Evolutionary conservation across 2,888 invertebrate species (phyloP).

Genomic region (Thymelicus acteon): DNA sequence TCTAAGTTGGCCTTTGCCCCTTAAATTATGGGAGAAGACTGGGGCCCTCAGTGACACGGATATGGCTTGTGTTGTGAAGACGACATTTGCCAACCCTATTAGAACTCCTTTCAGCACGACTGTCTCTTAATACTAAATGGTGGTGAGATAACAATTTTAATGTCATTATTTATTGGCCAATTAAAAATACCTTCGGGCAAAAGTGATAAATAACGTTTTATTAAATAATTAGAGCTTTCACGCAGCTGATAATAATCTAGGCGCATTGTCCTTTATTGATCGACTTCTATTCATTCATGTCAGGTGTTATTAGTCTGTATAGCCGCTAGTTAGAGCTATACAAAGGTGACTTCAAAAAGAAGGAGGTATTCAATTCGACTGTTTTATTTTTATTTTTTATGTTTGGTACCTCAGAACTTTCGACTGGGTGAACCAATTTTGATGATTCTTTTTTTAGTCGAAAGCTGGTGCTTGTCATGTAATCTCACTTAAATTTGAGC

Average conservation of each 20-base stretch:
- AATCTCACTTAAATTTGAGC: no score
- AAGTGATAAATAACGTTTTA: slow-evolving; percentile 28
- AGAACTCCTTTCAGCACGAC: not conserved
- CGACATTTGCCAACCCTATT: not conserved
- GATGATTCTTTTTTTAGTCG: no score
- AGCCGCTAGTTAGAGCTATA: no score
- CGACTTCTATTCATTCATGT: slow-evolving; percentile 17
- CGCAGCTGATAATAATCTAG: slow-evolving; percentile 13
- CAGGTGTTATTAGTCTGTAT: slow-evolving; percentile 5
- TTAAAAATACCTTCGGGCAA: slow-evolving; percentile 35
- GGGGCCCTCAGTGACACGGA: no score
- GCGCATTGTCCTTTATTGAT: slow-evolving; percentile 28
- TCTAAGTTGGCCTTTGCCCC: no score
- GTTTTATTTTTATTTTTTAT: no score
- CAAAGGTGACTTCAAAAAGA: no score
- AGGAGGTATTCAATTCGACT: no score
- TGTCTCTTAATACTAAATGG: slow-evolving; percentile 4
- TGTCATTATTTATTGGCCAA: slow-evolving; percentile 41
- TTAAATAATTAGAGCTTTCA: slow-evolving; percentile 29
- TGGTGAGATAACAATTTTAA: slow-evolving; percentile 38
- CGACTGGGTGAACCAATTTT: no score
- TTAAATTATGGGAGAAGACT: no score
- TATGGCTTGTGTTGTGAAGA: not conserved
- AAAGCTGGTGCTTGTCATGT: no score
- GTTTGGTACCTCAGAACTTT: no score